Evolutionary conservation across 2,797 vertebrate species (phyloP), one percentile per base, ranked within the genome.

Genomic region (Chromobotia macracanthus): DNA sequence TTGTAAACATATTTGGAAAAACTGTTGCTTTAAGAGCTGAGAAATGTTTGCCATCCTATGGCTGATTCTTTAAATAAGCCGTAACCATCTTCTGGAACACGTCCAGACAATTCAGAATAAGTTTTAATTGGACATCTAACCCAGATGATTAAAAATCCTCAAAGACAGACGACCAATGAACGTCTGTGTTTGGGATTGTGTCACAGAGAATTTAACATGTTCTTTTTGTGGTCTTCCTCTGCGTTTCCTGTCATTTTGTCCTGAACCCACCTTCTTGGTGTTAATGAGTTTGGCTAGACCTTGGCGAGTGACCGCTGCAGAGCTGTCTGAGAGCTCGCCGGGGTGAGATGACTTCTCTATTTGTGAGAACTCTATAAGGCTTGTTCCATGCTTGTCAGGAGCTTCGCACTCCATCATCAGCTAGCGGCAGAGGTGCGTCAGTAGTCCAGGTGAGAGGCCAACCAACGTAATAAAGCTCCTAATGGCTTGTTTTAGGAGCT

Each of bases 401-500:
- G 58, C 76, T 78, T 71, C 61, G 31, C 48, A 78, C 48, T 38
- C 28, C 50, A 21, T 61, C 48, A n/a, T 41, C 16, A 44, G 53
- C 25, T 46, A 71, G 74, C 7, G 48, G 72, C 44, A 64, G 50
- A 76, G 25, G 35, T 71, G 51, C 10, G 2, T 58, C 56, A 13
- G 19, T 56, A 28, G 70, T 50, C 69, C 77, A 79, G 82, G 72
- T 58, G 73, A 85, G 73, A 77, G 80, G 69, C 64, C 51, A 73
- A 60, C 18, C 3, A 7, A 21, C 21, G 78, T 80, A 75, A 80
- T 84, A 82, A 80, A 79, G 56, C 75, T 48, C 53, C 50, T 80
- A 82, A 84, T 84, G 77, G 66, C 72, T 77, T 75, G 77, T 80
- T 82, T 82, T 81, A 86, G 75, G 56, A 78, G 80, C 71, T 51